These are phyloP conservation scores for Pimephales promelas DNA, from an alignment of 2,113 vertebrate genomes.

Conservation along the genomic window DNA sequence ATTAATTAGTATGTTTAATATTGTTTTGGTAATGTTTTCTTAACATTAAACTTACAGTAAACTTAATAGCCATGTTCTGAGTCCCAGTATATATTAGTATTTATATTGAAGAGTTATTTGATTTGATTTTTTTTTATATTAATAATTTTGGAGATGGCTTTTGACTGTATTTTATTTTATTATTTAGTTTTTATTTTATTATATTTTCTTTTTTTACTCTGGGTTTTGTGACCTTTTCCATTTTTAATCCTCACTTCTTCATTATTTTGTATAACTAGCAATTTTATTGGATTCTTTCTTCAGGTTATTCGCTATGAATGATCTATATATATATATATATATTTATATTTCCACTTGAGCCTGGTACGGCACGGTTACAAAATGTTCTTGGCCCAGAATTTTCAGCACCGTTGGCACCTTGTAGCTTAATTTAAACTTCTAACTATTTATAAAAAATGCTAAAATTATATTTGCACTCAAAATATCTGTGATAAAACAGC, in stretches of 20 bases:
- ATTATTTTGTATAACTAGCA: neutral
- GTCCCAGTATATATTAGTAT: neutral
- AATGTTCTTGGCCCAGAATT: no score
- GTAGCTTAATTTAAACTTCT: neutral
- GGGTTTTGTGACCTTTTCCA: neutral
- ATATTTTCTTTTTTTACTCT: neutral
- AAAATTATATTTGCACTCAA: neutral
- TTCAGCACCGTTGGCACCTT: no score
- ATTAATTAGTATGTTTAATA: neutral
- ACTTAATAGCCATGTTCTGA: neutral
- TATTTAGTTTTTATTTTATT: neutral
- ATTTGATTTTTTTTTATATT: no score
- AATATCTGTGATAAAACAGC: constrained; percentile 45
- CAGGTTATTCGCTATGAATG: neutral
- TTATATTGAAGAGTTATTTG: neutral
- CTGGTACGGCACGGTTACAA: no score
- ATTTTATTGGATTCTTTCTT: neutral
- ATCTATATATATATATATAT: no score
- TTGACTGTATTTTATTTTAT: neutral
- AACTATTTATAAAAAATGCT: neutral
- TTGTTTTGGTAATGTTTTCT: neutral
- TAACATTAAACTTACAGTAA: no score
- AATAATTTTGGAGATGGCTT: no score
- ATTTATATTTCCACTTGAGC: no score
- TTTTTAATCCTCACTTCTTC: neutral